phyloP scores from a whole-genome alignment of 2,797 vertebrate genomes.

The Neomorphus geoffroyi region DNA sequence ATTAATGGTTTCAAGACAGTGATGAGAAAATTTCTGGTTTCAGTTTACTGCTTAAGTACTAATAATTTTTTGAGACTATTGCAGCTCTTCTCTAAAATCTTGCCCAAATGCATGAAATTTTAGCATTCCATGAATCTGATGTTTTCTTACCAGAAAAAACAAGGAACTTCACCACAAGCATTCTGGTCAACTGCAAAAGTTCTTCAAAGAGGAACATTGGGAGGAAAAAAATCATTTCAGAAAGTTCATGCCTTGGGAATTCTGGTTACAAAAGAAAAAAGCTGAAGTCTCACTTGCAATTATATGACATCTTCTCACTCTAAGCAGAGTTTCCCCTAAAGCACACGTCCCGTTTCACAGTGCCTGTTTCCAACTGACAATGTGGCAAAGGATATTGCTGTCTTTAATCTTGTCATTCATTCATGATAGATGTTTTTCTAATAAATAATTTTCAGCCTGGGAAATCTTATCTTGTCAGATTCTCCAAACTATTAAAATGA shows the following conservation, averaged over 20 bases:
- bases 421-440: background rate
- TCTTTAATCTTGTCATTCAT: background rate
- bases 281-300: background rate
- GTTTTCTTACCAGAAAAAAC: background rate
- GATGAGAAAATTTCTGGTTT: conserved; percentile 39
- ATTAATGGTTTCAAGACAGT: conserved; percentile 27
- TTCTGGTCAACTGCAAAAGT: background rate
- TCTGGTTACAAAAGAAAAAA: background rate
- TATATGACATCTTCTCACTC: rapidly evolving
- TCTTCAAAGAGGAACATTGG: background rate
- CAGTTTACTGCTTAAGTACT: background rate
- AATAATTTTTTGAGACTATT: background rate
- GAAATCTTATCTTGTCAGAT: background rate
- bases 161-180: background rate
- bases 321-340: background rate
- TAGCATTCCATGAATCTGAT: background rate
- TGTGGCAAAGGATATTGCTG: background rate
- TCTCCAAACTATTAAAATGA: background rate
- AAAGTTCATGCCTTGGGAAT: background rate
- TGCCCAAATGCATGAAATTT: background rate
- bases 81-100: background rate
- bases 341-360: background rate
- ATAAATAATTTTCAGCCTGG: background rate
- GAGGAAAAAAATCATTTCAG: background rate
- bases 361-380: background rate